A percentile compares a stretch with the other conserved stretches of the same genome.
phyloP scores from a whole-genome alignment of 2,888 invertebrate species.

The Harpalus rubripes region DNA sequence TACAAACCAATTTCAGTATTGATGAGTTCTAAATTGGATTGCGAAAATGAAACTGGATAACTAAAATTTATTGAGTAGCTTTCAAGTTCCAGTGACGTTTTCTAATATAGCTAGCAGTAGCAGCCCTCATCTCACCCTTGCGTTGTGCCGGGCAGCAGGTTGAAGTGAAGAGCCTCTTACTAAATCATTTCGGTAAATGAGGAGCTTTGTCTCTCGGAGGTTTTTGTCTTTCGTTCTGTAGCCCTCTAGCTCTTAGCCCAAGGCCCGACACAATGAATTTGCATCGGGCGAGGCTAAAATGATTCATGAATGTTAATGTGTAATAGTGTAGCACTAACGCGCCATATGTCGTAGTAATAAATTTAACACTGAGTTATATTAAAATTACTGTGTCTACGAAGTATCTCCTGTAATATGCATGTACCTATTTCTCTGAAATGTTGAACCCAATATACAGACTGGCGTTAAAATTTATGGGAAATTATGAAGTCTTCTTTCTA shows the following conservation, averaged over 20 bases:
- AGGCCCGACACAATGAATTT: constrained; percentile 37
- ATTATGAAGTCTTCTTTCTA: constrained; percentile 34
- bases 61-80: constrained; percentile 3
- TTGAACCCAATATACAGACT: constrained; percentile 37
- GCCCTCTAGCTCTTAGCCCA: constrained; percentile 7
- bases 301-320: constrained; percentile 63
- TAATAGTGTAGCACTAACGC: constrained; percentile 37
- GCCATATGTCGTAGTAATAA: constrained; percentile 53
- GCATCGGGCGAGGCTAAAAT: constrained; percentile 37
- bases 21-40: background rate
- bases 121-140: no score
- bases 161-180: constrained; percentile 14
- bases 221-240: constrained; percentile 30
- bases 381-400: constrained; percentile 60
- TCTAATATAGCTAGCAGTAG: background rate
- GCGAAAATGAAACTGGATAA: constrained; percentile 2
- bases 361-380: constrained; percentile 58
- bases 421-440: constrained; percentile 52
- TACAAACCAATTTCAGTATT: background rate
- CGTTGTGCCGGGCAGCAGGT: constrained; percentile 4
- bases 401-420: constrained; percentile 55
- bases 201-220: constrained; percentile 42
- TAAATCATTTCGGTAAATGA: constrained; percentile 47
- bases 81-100: background rate
- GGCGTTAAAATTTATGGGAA: constrained; percentile 41